phyloP scores from a whole-genome alignment of 2,888 invertebrate species.

The Phalera bucephala region DNA sequence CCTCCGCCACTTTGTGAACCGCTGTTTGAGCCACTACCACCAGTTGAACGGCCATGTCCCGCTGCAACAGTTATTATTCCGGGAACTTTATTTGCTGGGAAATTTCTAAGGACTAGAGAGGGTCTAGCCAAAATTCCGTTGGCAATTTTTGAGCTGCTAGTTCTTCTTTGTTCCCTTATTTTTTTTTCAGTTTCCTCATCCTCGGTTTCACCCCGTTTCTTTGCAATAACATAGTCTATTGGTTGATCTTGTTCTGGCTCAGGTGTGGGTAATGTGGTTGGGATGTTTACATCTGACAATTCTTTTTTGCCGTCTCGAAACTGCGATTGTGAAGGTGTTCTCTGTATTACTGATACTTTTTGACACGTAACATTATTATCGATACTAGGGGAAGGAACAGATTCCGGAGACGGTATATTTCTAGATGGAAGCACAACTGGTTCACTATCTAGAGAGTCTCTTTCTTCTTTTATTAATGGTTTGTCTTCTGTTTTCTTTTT shows the following conservation, averaged over 20 bases:
- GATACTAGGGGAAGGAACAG: constrained; percentile 84
- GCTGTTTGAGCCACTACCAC: constrained; percentile 79
- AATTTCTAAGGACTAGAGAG: constrained; percentile 79
- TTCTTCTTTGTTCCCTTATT: constrained; percentile 86
- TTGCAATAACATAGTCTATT: constrained; percentile 94
- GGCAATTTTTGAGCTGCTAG: constrained; percentile 86
- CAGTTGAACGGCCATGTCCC: constrained; percentile 89
- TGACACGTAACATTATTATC: constrained; percentile 87
- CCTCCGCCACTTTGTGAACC: constrained; percentile 78
- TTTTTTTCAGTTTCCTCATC: constrained; percentile 87
- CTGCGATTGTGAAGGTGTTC: constrained; percentile 86
- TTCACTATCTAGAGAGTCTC: constrained; percentile 85
- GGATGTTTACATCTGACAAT: constrained; percentile 74
- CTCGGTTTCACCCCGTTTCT: constrained; percentile 87
- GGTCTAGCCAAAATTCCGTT: constrained; percentile 81
- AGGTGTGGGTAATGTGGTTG: constrained; percentile 69
- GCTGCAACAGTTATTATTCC: constrained; percentile 89
- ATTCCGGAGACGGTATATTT: constrained; percentile 78
- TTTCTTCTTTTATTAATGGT: constrained; percentile 84
- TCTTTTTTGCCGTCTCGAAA: constrained; percentile 76
- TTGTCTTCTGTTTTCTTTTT: constrained; percentile 81
- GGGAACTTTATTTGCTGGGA: constrained; percentile 83
- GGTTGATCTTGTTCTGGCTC: constrained; percentile 93
- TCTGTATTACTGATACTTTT: constrained; percentile 91
- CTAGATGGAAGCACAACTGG: constrained; percentile 82